Base-by-base conservation (phyloP, 2,888 invertebrate genomes). In the Perizoma affinitatum region DNA sequence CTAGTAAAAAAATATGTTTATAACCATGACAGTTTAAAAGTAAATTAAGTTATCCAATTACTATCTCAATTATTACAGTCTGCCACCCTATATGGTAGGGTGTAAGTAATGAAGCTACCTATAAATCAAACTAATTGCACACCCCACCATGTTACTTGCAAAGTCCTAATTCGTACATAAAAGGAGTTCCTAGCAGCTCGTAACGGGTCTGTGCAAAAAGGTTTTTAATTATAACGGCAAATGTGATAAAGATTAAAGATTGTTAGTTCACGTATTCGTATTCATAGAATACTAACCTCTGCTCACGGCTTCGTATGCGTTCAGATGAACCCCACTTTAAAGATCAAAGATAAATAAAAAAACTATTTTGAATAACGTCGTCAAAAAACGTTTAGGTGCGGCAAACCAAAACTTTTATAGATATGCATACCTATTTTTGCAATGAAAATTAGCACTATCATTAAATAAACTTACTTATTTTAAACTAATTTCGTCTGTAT, bases 111-210 rank as follows among this genome's bases (percentile, higher is more conserved):
- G 63, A 49, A 65, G 55, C 57, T 51, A 64, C 58, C 51, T 58
- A 66, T 68, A 68, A 70, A 70, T 64, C 65, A 54, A 43, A 56
- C 48, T 69, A 65, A 69, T 68, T 65, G 63, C 38, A 58, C 59
- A 58, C 53, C 52, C 40, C 51, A 67, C 63, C 68, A 71, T 72
- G 78, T 73, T 71, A 67, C 75, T 52, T 58, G 67, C 70, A 67
- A 71, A 74, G 67, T 57, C 66, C 65, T 58, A 76, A 72, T 71
- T 71, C 70, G 65, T 68, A 73, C 73, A 52, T 72, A 71, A 67
- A 76, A 62, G 72, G 76, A 73, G 75, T 69, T 67, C 67, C 71
- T 66, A 74, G 54, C 75, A 74, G 63, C 62, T 55, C n/a, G 46
- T 59, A 66, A 61, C 62, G 66, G 64, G 44, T 40, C 6, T 10